phyloP scores from a whole-genome alignment of 1,140 invertebrate genomes.

The Hirudo medicinalis region DNA sequence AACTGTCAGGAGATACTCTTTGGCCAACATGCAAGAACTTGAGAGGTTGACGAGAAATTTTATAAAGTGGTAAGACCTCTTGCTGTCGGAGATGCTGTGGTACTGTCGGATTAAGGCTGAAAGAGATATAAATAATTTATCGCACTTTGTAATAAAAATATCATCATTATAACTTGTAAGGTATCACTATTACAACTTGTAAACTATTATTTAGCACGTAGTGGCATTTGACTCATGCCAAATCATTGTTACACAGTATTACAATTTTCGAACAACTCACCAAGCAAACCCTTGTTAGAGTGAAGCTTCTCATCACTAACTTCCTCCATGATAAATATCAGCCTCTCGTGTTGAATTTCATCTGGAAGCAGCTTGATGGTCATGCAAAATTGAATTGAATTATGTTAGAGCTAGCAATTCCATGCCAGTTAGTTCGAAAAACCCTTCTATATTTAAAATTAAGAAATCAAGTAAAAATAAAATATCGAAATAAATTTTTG shows the following conservation, averaged over 20 bases:
- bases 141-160: too few species aligned
- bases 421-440: too few species aligned
- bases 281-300: slow-evolving; percentile 38
- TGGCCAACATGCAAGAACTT: slow-evolving; percentile 35
- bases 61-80: slow-evolving; percentile 45
- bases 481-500: too few species aligned
- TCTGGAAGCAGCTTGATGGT: slow-evolving; percentile 37
- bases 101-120: slow-evolving; percentile 37
- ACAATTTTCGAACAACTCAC: slow-evolving; percentile 26
- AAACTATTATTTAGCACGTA: too few species aligned
- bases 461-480: too few species aligned
- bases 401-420: too few species aligned
- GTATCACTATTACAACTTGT: too few species aligned
- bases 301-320: slow-evolving; percentile 25
- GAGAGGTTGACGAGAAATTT: slow-evolving; percentile 43
- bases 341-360: slow-evolving; percentile 35
- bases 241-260: too few species aligned
- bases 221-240: too few species aligned
- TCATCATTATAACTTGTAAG: too few species aligned
- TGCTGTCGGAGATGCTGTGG: slow-evolving; percentile 37
- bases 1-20: slow-evolving; percentile 42
- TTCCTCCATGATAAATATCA: slow-evolving; percentile 41
- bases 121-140: slow-evolving; percentile 18
- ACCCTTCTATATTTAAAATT: too few species aligned
- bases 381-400: slow-evolving; percentile 13